Conservation (phyloP, 2,888 invertebrate genomes). For the Lobophora halterata region DNA sequence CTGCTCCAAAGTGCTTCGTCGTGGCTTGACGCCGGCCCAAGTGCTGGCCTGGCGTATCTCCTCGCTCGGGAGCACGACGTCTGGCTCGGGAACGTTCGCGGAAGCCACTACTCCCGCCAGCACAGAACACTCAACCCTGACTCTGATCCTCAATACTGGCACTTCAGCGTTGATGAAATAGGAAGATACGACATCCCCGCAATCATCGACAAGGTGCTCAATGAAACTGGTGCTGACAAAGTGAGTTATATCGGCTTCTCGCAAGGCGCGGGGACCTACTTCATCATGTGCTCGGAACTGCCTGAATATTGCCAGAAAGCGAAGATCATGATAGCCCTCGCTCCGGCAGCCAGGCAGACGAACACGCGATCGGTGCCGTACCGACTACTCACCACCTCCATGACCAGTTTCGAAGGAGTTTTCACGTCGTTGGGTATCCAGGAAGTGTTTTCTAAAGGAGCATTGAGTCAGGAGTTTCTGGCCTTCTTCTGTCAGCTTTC, state of each 20-base stretch:
- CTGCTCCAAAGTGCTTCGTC: constrained; percentile 55
- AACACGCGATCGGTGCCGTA: constrained; percentile 54
- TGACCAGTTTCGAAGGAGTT: constrained; percentile 34
- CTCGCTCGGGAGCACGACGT: constrained; percentile 37
- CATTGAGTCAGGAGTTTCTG: constrained; percentile 45
- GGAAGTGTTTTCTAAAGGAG: constrained; percentile 53
- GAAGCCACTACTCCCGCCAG: constrained; percentile 60
- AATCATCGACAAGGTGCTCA: constrained; percentile 53
- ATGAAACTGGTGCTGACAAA: constrained; percentile 42
- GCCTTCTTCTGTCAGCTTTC: constrained; percentile 52
- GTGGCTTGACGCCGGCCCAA: constrained; percentile 58
- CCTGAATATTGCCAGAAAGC: constrained; percentile 85
- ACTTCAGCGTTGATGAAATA: constrained; percentile 88
- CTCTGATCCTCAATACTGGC: constrained; percentile 73
- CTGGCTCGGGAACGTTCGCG: constrained; percentile 36
- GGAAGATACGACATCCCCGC: constrained; percentile 88
- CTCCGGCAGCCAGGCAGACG: constrained; percentile 80
- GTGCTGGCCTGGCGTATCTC: constrained; percentile 42
- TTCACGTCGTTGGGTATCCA: constrained; percentile 38
- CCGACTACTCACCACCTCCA: constrained; percentile 28
- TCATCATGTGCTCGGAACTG: constrained; percentile 83
- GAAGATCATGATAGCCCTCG: constrained; percentile 80
- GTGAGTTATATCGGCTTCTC: constrained; percentile 86
- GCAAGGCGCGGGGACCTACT: constrained; percentile 84
- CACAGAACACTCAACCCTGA: constrained; percentile 65